phyloP scores from a whole-genome alignment of 2,888 invertebrate species.

The Epistrophe eligans region DNA sequence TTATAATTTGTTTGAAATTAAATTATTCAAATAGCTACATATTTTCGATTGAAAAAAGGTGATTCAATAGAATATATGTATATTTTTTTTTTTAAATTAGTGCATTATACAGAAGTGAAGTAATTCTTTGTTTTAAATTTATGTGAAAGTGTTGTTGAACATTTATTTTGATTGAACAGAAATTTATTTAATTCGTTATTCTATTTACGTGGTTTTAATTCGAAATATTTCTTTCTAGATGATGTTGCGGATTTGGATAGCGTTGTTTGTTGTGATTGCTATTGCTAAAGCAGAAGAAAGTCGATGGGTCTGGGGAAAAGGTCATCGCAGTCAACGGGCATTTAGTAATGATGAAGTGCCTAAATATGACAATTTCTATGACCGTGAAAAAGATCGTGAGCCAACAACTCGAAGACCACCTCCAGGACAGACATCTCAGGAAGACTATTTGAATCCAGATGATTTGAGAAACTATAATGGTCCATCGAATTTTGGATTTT shows the following conservation, averaged over 20 bases:
- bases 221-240: slow-evolving; percentile 23
- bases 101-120: background rate
- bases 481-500: slow-evolving; percentile 53
- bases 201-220: too few species aligned
- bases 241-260: slow-evolving; percentile 44
- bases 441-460: slow-evolving; percentile 82
- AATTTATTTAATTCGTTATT: background rate
- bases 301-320: slow-evolving; percentile 81
- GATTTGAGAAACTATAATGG: slow-evolving; percentile 80
- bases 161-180: background rate
- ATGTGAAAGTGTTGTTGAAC: background rate
- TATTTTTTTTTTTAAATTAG: background rate
- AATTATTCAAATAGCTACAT: slow-evolving; percentile 19
- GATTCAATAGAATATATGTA: background rate
- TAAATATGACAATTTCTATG: slow-evolving; percentile 74
- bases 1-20: background rate
- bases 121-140: background rate
- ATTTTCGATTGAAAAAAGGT: slow-evolving; percentile 19
- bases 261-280: slow-evolving; percentile 15
- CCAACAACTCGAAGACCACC: slow-evolving; percentile 81
- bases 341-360: slow-evolving; percentile 75
- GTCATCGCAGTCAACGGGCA: slow-evolving; percentile 78
- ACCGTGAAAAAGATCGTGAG: slow-evolving; percentile 78
- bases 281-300: slow-evolving; percentile 77
- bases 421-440: slow-evolving; percentile 80